These are phyloP conservation scores for Drosophila kepulauana DNA, from an alignment of 1,140 invertebrate genomes.

Conservation along the genomic window DNA sequence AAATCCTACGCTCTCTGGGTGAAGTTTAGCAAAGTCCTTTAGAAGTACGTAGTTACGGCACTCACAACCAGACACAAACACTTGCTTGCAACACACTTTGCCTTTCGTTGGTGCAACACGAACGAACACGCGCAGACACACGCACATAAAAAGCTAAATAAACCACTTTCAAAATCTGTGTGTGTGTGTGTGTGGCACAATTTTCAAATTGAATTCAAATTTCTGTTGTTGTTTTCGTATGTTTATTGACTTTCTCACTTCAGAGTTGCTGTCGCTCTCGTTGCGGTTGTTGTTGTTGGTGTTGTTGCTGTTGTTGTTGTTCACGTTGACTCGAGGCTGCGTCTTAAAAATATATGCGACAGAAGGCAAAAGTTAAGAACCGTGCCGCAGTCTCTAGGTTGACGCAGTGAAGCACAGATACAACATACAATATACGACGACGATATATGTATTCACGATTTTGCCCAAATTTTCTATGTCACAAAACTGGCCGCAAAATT, in stretches of 20 bases:
- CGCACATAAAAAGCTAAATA: slow-evolving; percentile 23
- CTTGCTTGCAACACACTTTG: not conserved
- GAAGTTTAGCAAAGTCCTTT: slow-evolving; percentile 29
- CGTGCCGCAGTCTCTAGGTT: slow-evolving; percentile 6
- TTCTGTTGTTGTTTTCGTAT: not conserved
- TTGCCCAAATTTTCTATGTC: slow-evolving; percentile 51
- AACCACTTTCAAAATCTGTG: slow-evolving; percentile 8
- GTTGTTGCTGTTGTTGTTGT: slow-evolving; percentile 3
- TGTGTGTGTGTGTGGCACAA: slow-evolving; percentile 14
- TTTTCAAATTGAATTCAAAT: slow-evolving; percentile 14
- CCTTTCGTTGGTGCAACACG: slow-evolving; percentile 12
- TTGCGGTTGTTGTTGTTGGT: not conserved
- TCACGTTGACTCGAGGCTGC: not conserved
- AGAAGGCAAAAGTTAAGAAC: slow-evolving; percentile 3
- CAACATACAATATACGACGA: slow-evolving; percentile 14
- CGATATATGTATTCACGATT: slow-evolving; percentile 20
- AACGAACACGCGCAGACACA: slow-evolving; percentile 27
- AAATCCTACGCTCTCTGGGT: slow-evolving; percentile 24
- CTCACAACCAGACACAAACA: slow-evolving; percentile 6
- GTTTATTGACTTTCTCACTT: slow-evolving; percentile 31
- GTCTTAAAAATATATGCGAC: not conserved
- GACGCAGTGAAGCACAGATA: not conserved
- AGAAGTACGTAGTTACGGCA: not conserved
- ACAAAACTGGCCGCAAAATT: slow-evolving; percentile 36
- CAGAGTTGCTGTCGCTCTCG: not conserved